Base-by-base conservation (phyloP, 2,797 vertebrate genomes). In the Craterocephalus amniculus region DNA sequence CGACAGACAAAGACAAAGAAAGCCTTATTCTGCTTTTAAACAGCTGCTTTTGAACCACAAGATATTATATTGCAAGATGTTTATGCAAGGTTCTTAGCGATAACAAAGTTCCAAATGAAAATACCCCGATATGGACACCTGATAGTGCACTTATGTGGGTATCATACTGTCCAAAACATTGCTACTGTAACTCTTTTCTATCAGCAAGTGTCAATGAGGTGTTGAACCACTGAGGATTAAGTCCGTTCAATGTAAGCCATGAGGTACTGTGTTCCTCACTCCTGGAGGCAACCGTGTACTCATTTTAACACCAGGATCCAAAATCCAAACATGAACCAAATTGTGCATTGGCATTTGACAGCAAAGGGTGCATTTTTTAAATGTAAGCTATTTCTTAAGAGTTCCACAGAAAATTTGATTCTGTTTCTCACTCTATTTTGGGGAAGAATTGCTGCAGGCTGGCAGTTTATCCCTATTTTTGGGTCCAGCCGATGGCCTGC, bases 381-480 rank as follows among this genome's bases (percentile, higher is more conserved):
- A 72, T 57, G 45, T n/a, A 36, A 55, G 36, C 32, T 11, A 26
- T 67, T 63, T 60, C 18, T 35, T n/a, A 16, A 1, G 2, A 49
- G 24, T 12, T 58, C 31, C 43, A 29, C 20, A 1, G 4, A 49
- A 13, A 13, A 40, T 51, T 26, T 65, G 48, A 92, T 89, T 83
- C 14, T 93, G 85, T 91, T 83, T 89, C 87, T 78, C 35, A 85
- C 13, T 87, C 86, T 92, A 82, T 68, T 67, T 59, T 84, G 70
- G 72, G 83, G 66, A 92, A 99, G 98, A 99, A 45, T 91, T 99
- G 82, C 86, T 97, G 69, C 94, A 96, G 84, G 96, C 96, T 69
- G 96, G 96, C 87, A 97, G 97, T 84, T 94, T 95, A n/a, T 93
- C 96, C 75, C 91, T 96, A 40, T 97, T 98, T 87, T 71, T 96